Conservation (phyloP, 2,888 invertebrate species). For the Yponomeuta malinellus region DNA sequence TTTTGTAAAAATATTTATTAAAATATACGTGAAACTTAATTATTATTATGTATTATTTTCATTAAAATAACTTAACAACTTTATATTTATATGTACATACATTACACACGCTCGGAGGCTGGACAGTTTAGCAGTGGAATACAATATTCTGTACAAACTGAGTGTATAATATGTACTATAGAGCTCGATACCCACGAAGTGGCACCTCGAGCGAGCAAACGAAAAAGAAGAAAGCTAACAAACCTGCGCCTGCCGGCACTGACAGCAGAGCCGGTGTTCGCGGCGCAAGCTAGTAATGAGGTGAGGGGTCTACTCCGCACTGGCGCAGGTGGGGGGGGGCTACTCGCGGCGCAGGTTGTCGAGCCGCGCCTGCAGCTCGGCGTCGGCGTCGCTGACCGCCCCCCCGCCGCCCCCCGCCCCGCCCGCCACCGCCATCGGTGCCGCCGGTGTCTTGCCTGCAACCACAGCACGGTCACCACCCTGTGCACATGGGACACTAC, state of each 20-base stretch:
- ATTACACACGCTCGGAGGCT: background rate
- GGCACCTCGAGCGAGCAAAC: background rate
- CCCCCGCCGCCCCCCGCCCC: conserved; percentile 54
- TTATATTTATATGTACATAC: conserved; percentile 17
- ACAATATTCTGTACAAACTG: background rate
- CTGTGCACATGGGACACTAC: no score
- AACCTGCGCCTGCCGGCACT: background rate
- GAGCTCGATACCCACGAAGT: background rate
- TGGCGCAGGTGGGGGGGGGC: background rate
- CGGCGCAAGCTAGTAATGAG: background rate
- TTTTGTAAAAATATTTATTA: conserved; percentile 32
- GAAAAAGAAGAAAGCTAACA: background rate
- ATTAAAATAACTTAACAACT: conserved; percentile 30
- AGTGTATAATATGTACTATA: background rate
- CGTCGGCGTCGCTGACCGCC: conserved; percentile 89
- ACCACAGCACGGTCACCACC: background rate
- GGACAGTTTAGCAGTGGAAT: background rate
- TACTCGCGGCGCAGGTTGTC: conserved; percentile 95
- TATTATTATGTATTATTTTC: conserved; percentile 27
- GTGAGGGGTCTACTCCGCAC: background rate
- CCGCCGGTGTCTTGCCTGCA: conserved; percentile 71
- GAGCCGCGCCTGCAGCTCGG: conserved; percentile 96
- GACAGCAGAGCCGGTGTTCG: background rate
- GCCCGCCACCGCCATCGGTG: conserved; percentile 44
- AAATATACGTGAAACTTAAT: conserved; percentile 45